Base-by-base conservation (phyloP, 2,797 vertebrate genomes). In the Sus cebifrons region DNA sequence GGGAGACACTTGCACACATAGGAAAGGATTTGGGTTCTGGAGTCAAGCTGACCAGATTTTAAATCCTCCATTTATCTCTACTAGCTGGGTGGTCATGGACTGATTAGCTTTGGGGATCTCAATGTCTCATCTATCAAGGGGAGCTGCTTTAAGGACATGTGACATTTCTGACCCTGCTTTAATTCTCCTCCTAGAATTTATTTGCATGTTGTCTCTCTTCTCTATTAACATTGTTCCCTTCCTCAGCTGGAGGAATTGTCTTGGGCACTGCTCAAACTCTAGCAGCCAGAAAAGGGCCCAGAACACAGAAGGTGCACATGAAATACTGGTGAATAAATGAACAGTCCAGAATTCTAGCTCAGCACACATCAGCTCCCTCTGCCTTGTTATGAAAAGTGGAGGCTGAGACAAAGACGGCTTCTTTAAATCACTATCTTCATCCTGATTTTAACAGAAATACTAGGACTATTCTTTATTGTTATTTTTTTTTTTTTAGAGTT, bases 71-170 rank as follows among this genome's bases (percentile, higher is more conserved):
- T 81, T 94, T 77, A 65, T 70, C 62, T 77, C 49, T 93, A 91
- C 84, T 77, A 91, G n/a, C 44, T 85, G 71, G 23, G 71, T 84
- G 27, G 64, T 87, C 62, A 84, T 52, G 32, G 81, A 95, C 36
- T 85, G 82, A 83, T 56, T 75, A 67, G 81, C 18, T 88, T 62
- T 73, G 13, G 20, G 36, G 52, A 82, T 67, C 71, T 93, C 71
- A 32, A 70, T 84, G 84, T 96, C 83, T 83, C 16, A 52, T 74
- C 60, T 86, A n/a, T 95, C 56, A 70, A 92, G 54, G 77, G 78
- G 7, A 58, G 67, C 62, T 86, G 40, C 17, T 32, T 11, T 64
- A 18, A 94, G 58, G 44, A 71, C 18, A 25, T 1, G 56, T 17
- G 27, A 36, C 44, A 58, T 7, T 5, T 20, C 10, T 12, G 0